phyloP scores from a whole-genome alignment of 2,113 vertebrate genomes.

The Paratilapia polleni region DNA sequence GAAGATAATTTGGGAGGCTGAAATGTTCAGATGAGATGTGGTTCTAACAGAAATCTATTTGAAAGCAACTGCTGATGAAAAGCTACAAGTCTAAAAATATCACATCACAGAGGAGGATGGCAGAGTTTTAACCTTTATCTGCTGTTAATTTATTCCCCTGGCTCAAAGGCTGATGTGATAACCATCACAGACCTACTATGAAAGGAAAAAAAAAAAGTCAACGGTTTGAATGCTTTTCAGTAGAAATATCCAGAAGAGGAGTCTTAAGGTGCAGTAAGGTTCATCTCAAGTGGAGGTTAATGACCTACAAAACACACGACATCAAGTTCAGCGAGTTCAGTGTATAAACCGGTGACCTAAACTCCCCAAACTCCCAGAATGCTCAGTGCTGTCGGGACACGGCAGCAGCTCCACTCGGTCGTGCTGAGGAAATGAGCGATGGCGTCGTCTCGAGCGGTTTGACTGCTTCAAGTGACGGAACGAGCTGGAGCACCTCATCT shows the following conservation, averaged over 20 bases:
- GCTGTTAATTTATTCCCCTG: not conserved
- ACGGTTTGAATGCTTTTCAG: not conserved
- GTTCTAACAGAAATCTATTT: no score
- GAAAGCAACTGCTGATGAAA: no score
- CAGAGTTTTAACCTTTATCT: not conserved
- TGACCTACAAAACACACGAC: not conserved
- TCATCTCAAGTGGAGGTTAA: not conserved
- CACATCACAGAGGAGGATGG: not conserved
- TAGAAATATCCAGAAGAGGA: not conserved
- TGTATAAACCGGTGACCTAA: not conserved
- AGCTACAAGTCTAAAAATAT: not conserved
- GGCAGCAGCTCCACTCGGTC: not conserved
- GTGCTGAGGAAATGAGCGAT: not conserved
- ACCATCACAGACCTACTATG: not conserved
- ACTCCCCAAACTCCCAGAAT: slow-evolving; percentile 5
- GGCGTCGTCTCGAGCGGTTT: not conserved
- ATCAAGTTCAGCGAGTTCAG: not conserved
- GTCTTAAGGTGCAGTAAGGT: not conserved
- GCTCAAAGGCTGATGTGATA: not conserved
- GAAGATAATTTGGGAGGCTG: no score
- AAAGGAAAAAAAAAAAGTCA: not conserved
- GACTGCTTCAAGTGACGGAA: not conserved
- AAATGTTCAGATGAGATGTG: no score
- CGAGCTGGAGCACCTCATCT: not conserved
- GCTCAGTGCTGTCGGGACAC: not conserved